Conservation (phyloP, 1,140 invertebrate species). For the Scaptomyza montana region DNA sequence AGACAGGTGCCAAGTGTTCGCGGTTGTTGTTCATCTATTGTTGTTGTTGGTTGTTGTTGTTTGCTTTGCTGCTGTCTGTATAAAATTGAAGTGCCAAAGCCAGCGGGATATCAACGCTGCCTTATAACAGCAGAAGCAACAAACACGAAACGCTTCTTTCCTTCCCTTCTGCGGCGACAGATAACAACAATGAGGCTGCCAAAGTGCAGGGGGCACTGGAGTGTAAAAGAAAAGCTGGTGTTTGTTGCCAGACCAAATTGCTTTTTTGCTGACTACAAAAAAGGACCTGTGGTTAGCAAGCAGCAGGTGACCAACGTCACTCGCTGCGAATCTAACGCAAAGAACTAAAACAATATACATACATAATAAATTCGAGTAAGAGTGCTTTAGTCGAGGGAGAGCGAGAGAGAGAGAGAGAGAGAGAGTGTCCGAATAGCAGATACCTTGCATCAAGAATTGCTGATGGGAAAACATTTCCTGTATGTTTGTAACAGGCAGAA, state of each 20-base stretch:
- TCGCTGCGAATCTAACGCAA: conserved; percentile 24
- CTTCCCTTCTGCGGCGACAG: conserved; percentile 11
- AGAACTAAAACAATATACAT: conserved; percentile 2
- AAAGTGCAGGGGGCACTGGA: conserved; percentile 20
- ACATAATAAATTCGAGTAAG: neutral
- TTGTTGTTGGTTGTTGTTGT: conserved; percentile 23
- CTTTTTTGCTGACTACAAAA: conserved; percentile 56
- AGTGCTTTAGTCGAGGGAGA: neutral
- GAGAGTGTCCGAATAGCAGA: neutral
- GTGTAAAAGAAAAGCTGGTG: neutral
- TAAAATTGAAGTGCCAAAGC: conserved; percentile 78
- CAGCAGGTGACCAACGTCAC: conserved; percentile 41
- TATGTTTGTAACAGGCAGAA: no score
- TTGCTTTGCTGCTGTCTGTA: conserved; percentile 49
- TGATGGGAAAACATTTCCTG: no score
- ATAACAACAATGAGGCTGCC: conserved; percentile 60
- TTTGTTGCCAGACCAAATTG: conserved; percentile 60
- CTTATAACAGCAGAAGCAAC: conserved; percentile 33
- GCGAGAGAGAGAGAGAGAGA: no score
- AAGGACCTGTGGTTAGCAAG: conserved; percentile 41
- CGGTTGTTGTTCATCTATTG: conserved; percentile 38
- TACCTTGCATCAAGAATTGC: conserved; percentile 19
- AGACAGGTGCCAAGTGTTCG: conserved; percentile 63
- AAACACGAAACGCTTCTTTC: conserved; percentile 37
- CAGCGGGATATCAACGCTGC: conserved; percentile 71